Percentiles rank a stretch among this genome's conserved stretches.
Conservation (phyloP, 37 sponge, comb jelly and placozoan genomes). For the Aplysina aerophoba region DNA sequence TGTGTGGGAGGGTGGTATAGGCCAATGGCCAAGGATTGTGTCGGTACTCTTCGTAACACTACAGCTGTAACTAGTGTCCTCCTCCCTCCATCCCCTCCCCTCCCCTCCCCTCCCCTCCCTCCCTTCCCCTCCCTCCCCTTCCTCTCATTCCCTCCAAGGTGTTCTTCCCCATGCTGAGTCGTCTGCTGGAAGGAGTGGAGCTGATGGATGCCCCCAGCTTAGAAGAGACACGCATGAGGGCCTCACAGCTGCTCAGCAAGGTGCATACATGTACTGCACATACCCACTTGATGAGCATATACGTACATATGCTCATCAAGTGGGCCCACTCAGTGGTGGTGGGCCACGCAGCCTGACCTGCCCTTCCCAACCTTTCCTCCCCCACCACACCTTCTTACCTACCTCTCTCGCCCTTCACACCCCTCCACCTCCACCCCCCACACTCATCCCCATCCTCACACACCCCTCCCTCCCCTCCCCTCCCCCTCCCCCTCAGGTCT, state of each 20-base stretch:
- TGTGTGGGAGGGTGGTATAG: not conserved
- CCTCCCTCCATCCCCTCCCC: no score
- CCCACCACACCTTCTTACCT: not conserved
- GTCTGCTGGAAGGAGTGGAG: conserved; percentile 56
- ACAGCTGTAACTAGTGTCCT: no score
- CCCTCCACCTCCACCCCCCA: not conserved
- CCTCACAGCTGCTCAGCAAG: conserved; percentile 87
- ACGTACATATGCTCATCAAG: no score
- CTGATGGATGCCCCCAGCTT: conserved; percentile 39
- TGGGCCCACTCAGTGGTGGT: no score
- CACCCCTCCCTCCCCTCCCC: not conserved
- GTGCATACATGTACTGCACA: conserved; percentile 14
- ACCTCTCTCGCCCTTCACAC: not conserved
- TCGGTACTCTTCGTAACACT: not conserved
- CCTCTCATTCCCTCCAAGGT: conserved; percentile 46
- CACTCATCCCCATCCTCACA: no score
- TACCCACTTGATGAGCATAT: not conserved
- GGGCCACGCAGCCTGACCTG: no score
- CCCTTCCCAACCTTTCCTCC: no score
- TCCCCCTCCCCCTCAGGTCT: no score
- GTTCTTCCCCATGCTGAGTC: conserved; percentile 85
- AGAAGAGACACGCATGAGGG: conserved; percentile 91
- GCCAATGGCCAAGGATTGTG: not conserved
- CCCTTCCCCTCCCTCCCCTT: no score
- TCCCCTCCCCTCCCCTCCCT: no score